Evolutionary conservation across 2,888 invertebrate species (phyloP), one percentile per base, ranked within the genome.

Genomic region (Pseudococcus jackbeardsleyi): DNA sequence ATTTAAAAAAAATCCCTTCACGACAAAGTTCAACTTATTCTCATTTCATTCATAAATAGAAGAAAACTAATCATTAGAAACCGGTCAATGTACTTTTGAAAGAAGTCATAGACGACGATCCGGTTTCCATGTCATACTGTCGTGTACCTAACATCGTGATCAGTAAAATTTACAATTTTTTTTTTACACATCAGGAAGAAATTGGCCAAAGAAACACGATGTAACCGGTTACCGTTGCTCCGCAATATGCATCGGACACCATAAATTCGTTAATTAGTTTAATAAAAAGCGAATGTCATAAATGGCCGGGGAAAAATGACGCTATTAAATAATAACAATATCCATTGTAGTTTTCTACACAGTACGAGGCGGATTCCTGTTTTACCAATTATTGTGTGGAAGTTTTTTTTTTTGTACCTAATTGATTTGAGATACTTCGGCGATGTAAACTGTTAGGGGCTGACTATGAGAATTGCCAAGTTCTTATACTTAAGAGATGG

Each of bases 311-410:
- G 33, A 72, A 72, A 72, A 72, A 72, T 33, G 26, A 72, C 8
- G 33, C 33, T 72, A 72, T 72, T 72, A 72, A 72, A 72, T 26
- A 33, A 72, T 72, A 72, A 72, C 68, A 72, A 72, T 72, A 59
- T 59, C 59, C 9, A 59, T 59, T 59, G 19, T 59, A 19, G 68
- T 22, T 33, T 22, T 72, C 68, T 72, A 72, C 59, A 26, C 15
- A 33, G 26, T 33, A 33, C 26, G 26, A 33, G 26, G 68, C 19
- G 33, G 12, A 72, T 72, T 72, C 68, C 33, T 72, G 33, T 72
- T 72, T 72, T 33, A 6, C 33, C 68, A 72, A 72, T 72, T 12
- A 72, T 72, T 12, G 12, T 26, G 68, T 33, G 64, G 22, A 64
- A 64, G 11, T 22, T 64, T 64, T 64, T 64, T 64, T 64, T 33